Conservation (phyloP, 2,797 vertebrate genomes). For the Peromyscus melanophrys region DNA sequence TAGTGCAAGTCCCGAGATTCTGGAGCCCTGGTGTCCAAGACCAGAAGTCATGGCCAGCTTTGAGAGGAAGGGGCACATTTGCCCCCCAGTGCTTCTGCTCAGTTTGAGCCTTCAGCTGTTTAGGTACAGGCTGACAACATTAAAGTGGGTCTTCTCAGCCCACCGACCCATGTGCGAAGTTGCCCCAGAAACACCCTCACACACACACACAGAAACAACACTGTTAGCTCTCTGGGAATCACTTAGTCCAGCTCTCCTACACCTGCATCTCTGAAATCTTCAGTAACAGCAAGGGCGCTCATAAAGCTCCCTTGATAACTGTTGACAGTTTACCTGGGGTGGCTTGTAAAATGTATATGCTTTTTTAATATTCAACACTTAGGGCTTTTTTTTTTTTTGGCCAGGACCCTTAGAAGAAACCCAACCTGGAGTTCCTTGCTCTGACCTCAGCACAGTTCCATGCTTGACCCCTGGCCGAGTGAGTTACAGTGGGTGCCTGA, state of each 20-base stretch:
- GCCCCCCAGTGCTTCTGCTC: not conserved
- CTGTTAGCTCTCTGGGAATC: not conserved
- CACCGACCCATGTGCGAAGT: too few species aligned
- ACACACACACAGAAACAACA: not conserved
- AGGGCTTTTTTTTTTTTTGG: not conserved
- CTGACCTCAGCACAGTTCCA: not conserved
- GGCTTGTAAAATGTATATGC: not conserved
- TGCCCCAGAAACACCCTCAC: not conserved
- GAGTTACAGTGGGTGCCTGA: not conserved
- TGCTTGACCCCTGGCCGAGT: not conserved
- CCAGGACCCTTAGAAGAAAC: not conserved
- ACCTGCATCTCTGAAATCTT: not conserved
- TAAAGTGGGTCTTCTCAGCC: not conserved
- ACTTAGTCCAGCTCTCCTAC: not conserved
- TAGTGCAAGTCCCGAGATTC: not conserved
- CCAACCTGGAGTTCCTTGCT: too few species aligned
- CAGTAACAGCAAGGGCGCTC: not conserved
- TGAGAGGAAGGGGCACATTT: not conserved
- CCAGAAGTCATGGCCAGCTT: not conserved
- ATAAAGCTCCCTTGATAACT: accelerated
- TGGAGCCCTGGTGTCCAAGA: not conserved
- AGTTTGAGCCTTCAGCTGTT: not conserved
- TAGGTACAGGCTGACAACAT: not conserved
- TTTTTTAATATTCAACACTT: not conserved
- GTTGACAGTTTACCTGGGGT: too few species aligned